Conservation (phyloP, 2,888 invertebrate species). For the Ashinkailepas kermadecensis region DNA sequence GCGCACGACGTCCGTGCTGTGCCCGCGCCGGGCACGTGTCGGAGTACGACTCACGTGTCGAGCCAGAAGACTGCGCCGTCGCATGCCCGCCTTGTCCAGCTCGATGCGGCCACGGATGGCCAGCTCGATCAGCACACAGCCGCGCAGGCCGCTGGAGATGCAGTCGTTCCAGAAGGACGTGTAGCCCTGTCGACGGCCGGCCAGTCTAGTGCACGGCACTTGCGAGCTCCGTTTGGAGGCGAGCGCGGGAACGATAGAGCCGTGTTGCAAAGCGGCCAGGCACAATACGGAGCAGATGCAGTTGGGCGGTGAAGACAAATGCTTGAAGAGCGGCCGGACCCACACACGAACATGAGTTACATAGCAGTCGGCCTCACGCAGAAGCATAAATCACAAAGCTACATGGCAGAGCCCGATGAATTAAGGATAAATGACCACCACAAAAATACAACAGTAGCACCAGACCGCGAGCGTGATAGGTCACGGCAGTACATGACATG, state of each 20-base stretch:
- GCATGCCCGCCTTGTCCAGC: slow-evolving; percentile 93
- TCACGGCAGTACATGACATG: too few species aligned
- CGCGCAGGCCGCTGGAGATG: slow-evolving; percentile 96
- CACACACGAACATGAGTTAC: not conserved
- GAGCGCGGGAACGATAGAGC: too few species aligned
- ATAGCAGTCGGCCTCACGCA: not conserved
- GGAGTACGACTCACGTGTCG: not conserved
- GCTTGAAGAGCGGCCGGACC: not conserved
- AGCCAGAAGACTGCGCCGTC: slow-evolving; percentile 49
- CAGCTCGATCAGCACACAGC: slow-evolving; percentile 96
- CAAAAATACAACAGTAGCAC: too few species aligned
- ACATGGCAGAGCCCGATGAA: too few species aligned
- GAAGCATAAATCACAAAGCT: too few species aligned
- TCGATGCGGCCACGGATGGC: slow-evolving; percentile 90
- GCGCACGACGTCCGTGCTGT: too few species aligned
- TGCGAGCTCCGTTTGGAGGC: too few species aligned
- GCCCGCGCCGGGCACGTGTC: too few species aligned
- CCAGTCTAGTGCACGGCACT: too few species aligned
- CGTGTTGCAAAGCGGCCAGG: not conserved
- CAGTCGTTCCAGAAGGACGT: slow-evolving; percentile 99
- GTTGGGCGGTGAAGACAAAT: too few species aligned
- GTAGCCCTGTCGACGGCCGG: slow-evolving; percentile 64
- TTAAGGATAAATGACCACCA: too few species aligned
- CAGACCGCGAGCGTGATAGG: too few species aligned
- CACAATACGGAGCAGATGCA: not conserved